Percentiles rank a stretch among this genome's conserved stretches.
These are phyloP conservation scores for Phalacrocorax brasilianus DNA, from an alignment of 2,113 vertebrate species.

Conservation along the genomic window DNA sequence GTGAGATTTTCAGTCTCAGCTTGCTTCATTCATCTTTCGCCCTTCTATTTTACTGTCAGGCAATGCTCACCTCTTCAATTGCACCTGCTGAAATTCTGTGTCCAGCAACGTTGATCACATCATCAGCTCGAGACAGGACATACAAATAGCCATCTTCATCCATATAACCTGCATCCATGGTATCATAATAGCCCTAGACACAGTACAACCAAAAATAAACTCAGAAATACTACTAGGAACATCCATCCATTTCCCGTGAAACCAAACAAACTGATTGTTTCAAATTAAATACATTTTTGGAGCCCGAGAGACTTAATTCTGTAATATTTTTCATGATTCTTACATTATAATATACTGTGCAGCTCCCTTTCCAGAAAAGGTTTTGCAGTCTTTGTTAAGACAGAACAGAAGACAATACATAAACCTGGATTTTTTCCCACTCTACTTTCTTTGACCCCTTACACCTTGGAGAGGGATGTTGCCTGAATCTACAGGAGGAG, in stretches of 20 bases:
- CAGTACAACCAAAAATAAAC: not conserved
- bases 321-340: not conserved
- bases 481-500: not conserved
- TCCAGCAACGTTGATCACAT: slow-evolving; percentile 96
- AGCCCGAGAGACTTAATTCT: not conserved
- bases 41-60: not conserved
- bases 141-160: slow-evolving; percentile 92
- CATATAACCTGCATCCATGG: slow-evolving; percentile 94
- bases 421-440: not conserved
- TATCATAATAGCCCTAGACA: slow-evolving; percentile 92
- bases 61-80: slow-evolving; percentile 87
- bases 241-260: not conserved
- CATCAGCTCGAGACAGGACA: slow-evolving; percentile 93
- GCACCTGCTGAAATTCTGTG: slow-evolving; percentile 95
- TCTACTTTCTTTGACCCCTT: not conserved
- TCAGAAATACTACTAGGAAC: not conserved
- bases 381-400: not conserved
- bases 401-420: not conserved
- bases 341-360: not conserved
- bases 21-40: not conserved
- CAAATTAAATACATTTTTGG: not conserved
- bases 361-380: not conserved
- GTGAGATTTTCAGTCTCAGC: not conserved
- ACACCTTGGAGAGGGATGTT: not conserved
- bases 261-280: not conserved